Conservation (phyloP, 2,797 vertebrate genomes). For the Tarsius wallacei region DNA sequence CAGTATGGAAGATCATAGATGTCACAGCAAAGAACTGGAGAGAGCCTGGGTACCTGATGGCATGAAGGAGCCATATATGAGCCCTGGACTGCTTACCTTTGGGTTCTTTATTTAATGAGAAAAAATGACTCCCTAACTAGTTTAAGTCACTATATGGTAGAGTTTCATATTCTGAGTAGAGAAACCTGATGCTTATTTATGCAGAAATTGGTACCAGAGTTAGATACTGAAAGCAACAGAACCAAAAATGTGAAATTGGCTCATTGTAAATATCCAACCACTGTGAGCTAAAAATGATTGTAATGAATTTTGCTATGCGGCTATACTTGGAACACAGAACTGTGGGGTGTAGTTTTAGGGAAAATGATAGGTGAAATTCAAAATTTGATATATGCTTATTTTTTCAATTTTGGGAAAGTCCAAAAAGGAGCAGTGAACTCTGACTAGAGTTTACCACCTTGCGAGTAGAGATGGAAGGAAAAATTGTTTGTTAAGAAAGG, state of each 20-base stretch:
- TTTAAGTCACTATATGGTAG: neutral
- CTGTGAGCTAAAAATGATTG: neutral
- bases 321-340: neutral
- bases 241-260: neutral
- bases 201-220: neutral
- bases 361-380: neutral
- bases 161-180: neutral
- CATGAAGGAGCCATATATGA: neutral
- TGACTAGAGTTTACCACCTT: neutral
- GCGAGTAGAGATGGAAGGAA: neutral
- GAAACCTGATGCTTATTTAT: neutral
- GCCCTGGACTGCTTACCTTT: neutral
- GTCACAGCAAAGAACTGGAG: neutral
- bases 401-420: neutral
- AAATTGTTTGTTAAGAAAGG: neutral
- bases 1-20: neutral
- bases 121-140: neutral
- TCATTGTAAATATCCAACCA: neutral
- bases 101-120: neutral
- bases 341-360: neutral
- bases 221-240: neutral
- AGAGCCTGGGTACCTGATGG: neutral
- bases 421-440: neutral
- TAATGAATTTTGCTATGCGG: neutral
- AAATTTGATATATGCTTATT: neutral